Evolutionary conservation across 2,797 vertebrate genomes (phyloP).

Genomic region (Sylvilagus floridanus): DNA sequence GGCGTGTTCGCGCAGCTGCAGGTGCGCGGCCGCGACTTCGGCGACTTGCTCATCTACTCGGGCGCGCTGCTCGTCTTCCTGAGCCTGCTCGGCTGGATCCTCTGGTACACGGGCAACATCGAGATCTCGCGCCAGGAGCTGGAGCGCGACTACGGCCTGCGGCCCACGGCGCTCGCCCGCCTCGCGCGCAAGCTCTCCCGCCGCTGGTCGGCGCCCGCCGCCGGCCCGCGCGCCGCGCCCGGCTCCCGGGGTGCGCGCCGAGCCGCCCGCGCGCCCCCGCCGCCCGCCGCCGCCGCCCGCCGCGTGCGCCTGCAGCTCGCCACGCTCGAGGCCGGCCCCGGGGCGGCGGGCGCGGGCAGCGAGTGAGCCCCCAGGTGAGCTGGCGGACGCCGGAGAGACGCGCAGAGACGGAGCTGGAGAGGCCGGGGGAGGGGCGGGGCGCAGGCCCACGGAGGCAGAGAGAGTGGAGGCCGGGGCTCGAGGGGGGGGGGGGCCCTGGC

Average conservation of each 20-base stretch:
- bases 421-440: neutral
- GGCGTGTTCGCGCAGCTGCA: constrained; percentile 93
- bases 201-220: constrained; percentile 80
- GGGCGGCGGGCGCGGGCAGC: constrained; percentile 2
- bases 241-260: constrained; percentile 49
- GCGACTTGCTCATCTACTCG: constrained; percentile 93
- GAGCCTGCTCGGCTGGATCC: constrained; percentile 94
- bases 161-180: constrained; percentile 90
- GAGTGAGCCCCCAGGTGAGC: constrained; percentile 75
- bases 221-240: constrained; percentile 8
- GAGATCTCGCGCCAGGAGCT: constrained; percentile 91
- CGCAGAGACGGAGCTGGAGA: neutral
- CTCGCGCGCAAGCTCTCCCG: constrained; percentile 92
- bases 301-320: constrained; percentile 82
- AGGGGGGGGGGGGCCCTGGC: neutral
- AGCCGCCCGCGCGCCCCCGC: constrained; percentile 15
- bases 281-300: constrained; percentile 55
- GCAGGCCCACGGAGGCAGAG: no score
- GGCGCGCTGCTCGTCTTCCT: constrained; percentile 92
- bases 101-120: constrained; percentile 97
- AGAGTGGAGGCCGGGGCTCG: no score
- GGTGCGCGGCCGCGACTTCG: constrained; percentile 92
- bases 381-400: no score
- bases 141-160: constrained; percentile 87
- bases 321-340: constrained; percentile 68